Evolutionary conservation across 2,797 vertebrate species (phyloP).

Genomic region (Gymnothorax javanicus): DNA sequence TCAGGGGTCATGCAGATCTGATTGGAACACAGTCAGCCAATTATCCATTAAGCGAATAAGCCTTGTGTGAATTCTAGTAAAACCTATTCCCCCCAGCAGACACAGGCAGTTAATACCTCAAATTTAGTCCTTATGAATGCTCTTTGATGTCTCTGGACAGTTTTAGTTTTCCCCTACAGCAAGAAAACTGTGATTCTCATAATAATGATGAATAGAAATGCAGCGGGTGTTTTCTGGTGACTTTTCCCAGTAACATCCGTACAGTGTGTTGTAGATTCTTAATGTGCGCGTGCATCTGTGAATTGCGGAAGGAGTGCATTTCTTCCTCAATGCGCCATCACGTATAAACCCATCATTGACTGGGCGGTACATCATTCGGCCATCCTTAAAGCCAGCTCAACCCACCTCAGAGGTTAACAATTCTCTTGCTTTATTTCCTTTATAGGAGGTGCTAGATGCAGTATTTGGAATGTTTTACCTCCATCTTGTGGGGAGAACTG

Average conservation of each 20-base stretch:
- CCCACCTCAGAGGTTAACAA: background rate
- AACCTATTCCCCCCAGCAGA: conserved; percentile 39
- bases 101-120: conserved; percentile 29
- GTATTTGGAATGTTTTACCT: no score
- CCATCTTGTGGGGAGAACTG: no score
- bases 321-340: background rate
- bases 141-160: conserved; percentile 41
- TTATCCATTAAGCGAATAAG: conserved; percentile 37
- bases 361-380: background rate
- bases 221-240: conserved; percentile 21
- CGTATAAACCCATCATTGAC: background rate
- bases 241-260: background rate
- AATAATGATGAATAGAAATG: conserved; percentile 18
- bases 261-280: background rate
- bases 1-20: conserved; percentile 18
- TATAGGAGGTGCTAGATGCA: background rate
- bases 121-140: conserved; percentile 29
- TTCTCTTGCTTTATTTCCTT: background rate
- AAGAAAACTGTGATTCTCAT: conserved; percentile 26
- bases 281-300: background rate
- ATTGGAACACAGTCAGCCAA: conserved; percentile 36
- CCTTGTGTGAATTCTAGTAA: conserved; percentile 35
- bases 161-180: conserved; percentile 34
- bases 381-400: background rate
- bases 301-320: background rate